These are phyloP conservation scores for Mesembrinibis cayennensis DNA, from an alignment of 2,113 vertebrate genomes.

Conservation along the genomic window DNA sequence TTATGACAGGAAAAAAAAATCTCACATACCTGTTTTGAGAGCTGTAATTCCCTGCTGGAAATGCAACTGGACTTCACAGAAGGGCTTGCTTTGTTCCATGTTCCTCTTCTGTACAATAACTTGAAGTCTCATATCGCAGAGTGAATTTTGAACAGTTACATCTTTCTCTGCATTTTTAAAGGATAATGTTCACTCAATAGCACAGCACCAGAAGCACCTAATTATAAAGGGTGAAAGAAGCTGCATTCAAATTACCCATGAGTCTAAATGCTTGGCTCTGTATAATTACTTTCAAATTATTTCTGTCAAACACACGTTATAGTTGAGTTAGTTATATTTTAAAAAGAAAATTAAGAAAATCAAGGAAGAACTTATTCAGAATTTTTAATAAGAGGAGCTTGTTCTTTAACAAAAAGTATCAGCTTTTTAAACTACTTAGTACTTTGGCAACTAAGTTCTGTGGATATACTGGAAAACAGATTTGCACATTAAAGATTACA, in stretches of 20 bases:
- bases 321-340: slow-evolving; percentile 46
- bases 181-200: slow-evolving; percentile 12
- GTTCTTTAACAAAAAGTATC: not conserved
- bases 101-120: not conserved
- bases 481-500: not conserved
- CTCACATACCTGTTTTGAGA: not conserved
- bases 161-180: slow-evolving; percentile 23
- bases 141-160: slow-evolving; percentile 33
- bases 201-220: slow-evolving; percentile 20
- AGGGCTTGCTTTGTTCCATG: not conserved
- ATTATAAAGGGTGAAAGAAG: slow-evolving; percentile 55
- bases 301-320: slow-evolving; percentile 54
- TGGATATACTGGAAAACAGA: not conserved
- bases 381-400: slow-evolving; percentile 4
- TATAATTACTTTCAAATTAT: slow-evolving; percentile 65
- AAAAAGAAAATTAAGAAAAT: slow-evolving; percentile 32
- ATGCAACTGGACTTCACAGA: not conserved
- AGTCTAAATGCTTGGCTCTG: slow-evolving; percentile 50
- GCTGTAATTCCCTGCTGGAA: not conserved
- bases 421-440: not conserved
- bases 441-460: not conserved
- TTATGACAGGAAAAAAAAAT: not conserved
- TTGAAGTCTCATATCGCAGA: not conserved
- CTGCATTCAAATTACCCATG: slow-evolving; percentile 63
- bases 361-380: not conserved